Percentiles rank a stretch among this genome's conserved stretches.
Conservation (phyloP, 2,797 vertebrate species). For the Halcyon chelicuti region DNA sequence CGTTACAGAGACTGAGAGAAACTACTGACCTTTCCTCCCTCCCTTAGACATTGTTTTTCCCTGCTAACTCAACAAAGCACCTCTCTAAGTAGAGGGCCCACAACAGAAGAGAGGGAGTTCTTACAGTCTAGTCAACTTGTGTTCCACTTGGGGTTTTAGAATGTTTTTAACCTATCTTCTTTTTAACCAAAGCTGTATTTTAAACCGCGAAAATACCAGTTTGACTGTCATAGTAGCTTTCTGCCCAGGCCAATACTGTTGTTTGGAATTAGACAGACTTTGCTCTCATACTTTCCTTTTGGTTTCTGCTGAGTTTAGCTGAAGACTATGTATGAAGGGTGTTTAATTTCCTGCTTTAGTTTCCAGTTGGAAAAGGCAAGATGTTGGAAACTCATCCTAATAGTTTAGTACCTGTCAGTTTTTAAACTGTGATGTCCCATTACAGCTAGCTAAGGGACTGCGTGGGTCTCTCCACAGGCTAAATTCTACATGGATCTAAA, state of each 20-base stretch:
- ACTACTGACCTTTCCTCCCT: neutral
- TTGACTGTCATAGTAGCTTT: neutral
- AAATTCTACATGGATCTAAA: neutral
- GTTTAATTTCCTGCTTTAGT: neutral
- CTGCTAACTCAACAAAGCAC: neutral
- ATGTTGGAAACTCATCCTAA: neutral
- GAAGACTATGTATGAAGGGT: neutral
- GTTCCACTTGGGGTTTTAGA: neutral
- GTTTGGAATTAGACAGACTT: neutral
- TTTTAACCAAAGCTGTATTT: neutral
- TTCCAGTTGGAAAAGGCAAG: neutral
- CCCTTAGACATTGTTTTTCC: neutral
- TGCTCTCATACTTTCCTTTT: neutral
- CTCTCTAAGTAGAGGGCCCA: neutral
- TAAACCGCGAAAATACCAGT: neutral
- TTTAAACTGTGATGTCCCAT: neutral
- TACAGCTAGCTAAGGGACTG: neutral
- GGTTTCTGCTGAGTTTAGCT: neutral
- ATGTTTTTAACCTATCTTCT: neutral
- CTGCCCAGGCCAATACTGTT: neutral
- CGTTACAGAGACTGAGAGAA: neutral
- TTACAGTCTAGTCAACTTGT: neutral
- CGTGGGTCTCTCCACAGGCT: neutral
- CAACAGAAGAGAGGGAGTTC: neutral
- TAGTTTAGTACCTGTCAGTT: neutral